Base-by-base conservation (phyloP, 2,888 invertebrate genomes). In the Colletes collaris region DNA sequence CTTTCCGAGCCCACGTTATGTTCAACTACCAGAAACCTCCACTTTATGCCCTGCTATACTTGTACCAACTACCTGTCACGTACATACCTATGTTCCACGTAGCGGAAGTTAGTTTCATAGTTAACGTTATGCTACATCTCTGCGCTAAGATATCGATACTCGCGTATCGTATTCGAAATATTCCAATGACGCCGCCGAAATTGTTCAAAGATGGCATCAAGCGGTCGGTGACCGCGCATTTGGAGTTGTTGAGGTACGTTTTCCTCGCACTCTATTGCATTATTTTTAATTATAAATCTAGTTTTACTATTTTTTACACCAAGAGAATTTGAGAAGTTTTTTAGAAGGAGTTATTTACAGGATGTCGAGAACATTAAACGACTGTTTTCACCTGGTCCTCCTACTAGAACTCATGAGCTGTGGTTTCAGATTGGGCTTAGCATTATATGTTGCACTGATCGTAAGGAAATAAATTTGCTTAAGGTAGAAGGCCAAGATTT, bases 331-430 rank as follows among this genome's bases (percentile, higher is more conserved):
- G 16, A 16, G 16, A 16, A 16, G 16, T 16, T 16, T 27, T 27
- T 58, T 40, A 44, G 19, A 44, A 46, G 13, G 56, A 19, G 8
- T 49, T 27, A 16, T 68, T 73, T 56, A n/a, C 13, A 89, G 89
- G 88, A 83, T 87, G 84, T 85, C 85, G 0, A 84, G 77, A 62
- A 79, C 76, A 3, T 68, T 88, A 49, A 86, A 88, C 44, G 74
- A 87, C 50, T 80, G 72, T 13, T 88, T 89, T 46, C 83, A 86
- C 37, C 52, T 87, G 4, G 59, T 89, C 16, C 84, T 89, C 5
- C 58, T 89, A 19, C 65, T 81, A 40, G 89, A 89, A 60, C 83
- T 89, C 4, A 52, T 80, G 27, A 87, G 87, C 13, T 83, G 81
- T 27, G 86, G 87, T 27, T 8, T 87, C 13, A 74, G 87, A 4